Percentiles rank a stretch among this genome's conserved stretches.
These are phyloP conservation scores for Diorhabda carinulata DNA, from an alignment of 1,140 invertebrate species.

Conservation along the genomic window DNA sequence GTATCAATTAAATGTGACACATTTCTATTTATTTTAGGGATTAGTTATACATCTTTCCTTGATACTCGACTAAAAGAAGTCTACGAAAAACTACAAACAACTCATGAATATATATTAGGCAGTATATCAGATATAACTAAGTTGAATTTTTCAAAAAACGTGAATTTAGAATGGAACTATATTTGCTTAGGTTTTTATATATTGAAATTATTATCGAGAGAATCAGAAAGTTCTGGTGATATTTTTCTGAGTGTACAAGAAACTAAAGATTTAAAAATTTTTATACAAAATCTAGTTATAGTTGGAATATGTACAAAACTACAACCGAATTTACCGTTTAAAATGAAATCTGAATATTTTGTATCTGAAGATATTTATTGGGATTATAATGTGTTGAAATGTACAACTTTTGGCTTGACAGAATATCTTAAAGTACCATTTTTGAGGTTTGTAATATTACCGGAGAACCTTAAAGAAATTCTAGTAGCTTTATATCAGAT, in stretches of 20 bases:
- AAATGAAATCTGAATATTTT: conserved; percentile 45
- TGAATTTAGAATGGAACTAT: conserved; percentile 37
- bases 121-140: background rate
- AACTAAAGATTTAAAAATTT: conserved; percentile 52
- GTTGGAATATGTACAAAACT: conserved; percentile 63
- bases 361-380: conserved; percentile 36
- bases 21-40: background rate
- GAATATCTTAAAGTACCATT: conserved; percentile 29
- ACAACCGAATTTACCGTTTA: conserved; percentile 62
- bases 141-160: conserved; percentile 7
- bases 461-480: conserved; percentile 52
- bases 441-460: conserved; percentile 48
- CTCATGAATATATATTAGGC: background rate
- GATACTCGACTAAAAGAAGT: background rate
- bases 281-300: conserved; percentile 58
- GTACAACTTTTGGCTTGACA: conserved; percentile 42
- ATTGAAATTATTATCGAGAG: conserved; percentile 39
- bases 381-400: conserved; percentile 40
- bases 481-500: conserved; percentile 68
- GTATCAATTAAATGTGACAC: too few relatives aligned
- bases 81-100: background rate
- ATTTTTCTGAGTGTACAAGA: conserved; percentile 57
- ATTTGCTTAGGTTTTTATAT: conserved; percentile 46
- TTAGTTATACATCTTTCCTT: background rate
- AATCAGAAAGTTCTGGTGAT: conserved; percentile 33